Evolutionary conservation across 92 coral and sea anemone species (phyloP).

Genomic region (Palythoa heliodiscus): DNA sequence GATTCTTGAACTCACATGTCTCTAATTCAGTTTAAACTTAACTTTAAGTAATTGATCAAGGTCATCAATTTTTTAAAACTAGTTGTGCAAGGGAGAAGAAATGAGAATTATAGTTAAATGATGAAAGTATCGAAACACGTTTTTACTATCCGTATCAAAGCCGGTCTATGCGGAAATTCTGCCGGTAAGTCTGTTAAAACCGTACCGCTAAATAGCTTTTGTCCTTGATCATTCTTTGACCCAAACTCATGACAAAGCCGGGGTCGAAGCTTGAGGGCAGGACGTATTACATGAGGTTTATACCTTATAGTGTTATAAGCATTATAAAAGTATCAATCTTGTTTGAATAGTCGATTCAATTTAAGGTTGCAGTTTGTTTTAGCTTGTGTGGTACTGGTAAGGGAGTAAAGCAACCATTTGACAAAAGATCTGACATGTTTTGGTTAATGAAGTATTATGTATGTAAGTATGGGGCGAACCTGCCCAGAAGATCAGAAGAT

Average conservation of each 20-base stretch:
- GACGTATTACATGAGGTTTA: not conserved
- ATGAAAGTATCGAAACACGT: not conserved
- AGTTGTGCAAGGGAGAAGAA: slow-evolving; percentile 5
- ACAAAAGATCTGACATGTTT: no score
- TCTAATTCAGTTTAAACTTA: not conserved
- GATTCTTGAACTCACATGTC: slow-evolving; percentile 20
- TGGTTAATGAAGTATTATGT: no score
- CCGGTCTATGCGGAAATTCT: no score
- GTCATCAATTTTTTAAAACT: not conserved
- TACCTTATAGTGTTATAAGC: not conserved
- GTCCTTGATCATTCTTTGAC: not conserved
- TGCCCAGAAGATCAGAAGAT: no score
- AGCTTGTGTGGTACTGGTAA: no score
- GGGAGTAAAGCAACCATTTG: no score
- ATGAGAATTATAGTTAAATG: slow-evolving; percentile 2
- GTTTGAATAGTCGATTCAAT: slow-evolving; percentile 1
- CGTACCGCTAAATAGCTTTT: no score
- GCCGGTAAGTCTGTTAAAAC: no score
- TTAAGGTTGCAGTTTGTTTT: no score
- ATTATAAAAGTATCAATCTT: not conserved
- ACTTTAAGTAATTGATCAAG: slow-evolving; percentile 2
- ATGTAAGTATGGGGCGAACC: no score
- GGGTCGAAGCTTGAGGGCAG: not conserved
- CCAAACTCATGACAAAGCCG: not conserved
- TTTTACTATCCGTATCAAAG: no score